Evolutionary conservation across 2,797 vertebrate genomes (phyloP).

Genomic region (Myotis findleyi): DNA sequence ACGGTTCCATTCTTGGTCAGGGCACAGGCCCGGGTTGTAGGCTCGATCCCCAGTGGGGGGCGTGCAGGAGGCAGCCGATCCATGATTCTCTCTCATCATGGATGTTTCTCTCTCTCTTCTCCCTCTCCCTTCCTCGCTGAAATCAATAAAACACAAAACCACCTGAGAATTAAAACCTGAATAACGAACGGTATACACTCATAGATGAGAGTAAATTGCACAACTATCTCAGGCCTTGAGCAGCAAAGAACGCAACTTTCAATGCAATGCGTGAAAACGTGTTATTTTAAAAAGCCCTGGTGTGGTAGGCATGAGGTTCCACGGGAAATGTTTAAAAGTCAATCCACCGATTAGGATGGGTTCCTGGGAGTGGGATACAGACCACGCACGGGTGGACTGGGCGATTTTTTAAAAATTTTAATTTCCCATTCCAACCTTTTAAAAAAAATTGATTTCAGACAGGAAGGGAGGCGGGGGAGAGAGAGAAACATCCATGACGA

Average conservation of each 20-base stretch:
- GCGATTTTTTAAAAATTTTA: not conserved
- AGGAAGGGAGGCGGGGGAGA: no score
- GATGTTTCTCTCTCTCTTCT: no score
- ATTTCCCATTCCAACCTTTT: no score
- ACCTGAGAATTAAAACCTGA: not conserved
- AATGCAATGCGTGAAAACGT: not conserved
- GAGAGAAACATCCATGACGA: no score
- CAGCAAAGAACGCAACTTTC: conserved; percentile 30
- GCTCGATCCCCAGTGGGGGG: no score
- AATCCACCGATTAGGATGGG: not conserved
- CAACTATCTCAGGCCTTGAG: not conserved
- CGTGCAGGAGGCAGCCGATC: no score
- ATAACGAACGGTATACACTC: not conserved
- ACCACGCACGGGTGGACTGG: not conserved
- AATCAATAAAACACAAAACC: no score
- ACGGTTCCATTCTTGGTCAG: no score
- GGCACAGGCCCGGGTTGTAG: no score
- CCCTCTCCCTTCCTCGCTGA: no score
- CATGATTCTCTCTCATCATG: no score
- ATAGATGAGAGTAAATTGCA: not conserved
- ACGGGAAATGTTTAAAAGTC: not conserved
- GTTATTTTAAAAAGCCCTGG: conserved; percentile 28
- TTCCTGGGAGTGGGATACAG: not conserved
- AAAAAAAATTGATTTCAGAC: no score
- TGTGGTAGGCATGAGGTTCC: conserved; percentile 73